Base-by-base conservation (phyloP, 2,113 vertebrate genomes). In the Gorsachius goisagi region DNA sequence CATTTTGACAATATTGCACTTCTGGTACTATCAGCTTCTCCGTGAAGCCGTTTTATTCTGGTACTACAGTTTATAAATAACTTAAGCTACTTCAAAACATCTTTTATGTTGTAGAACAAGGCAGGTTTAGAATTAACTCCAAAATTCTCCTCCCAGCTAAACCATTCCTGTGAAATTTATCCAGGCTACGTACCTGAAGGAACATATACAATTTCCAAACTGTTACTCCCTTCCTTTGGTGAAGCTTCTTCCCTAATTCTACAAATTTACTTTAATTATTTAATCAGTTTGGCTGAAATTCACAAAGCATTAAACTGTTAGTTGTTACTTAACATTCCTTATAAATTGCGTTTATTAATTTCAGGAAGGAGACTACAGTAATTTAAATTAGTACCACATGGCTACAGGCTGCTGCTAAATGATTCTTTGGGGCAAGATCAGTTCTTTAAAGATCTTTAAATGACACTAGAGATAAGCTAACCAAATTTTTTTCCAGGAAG, bases 291-390 rank as follows among this genome's bases (percentile, higher is more conserved):
- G 97, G 94, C 97, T 98, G 97, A 98, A 98, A 98, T 95, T 98
- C 97, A 98, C 97, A 97, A 98, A 97, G 97, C 97, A 98, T 97
- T 98, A 98, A 98, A 96, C 97, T 98, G 97, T 98, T 98, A 98
- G 98, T 98, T 98, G 97, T 98, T 98, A 98, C 97, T 98, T 98
- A 98, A 97, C 97, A 98, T 98, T 99, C 97, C 98, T 98, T 98
- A 98, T 98, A 98, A 98, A 98, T 98, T 97, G 97, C 96, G 96
- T 98, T 98, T 98, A 98, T 98, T 98, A 98, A 98, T 98, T 98
- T 97, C 97, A 97, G 97, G 97, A 98, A 98, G 97, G 98, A 98
- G 96, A 97, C 87, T 98, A 97, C 95, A 97, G 97, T 95, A 98
- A 98, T 98, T 98, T 97, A 98, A 98, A 98, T 97, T 98, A 98